Base-by-base conservation (phyloP, 2,888 invertebrate genomes). In the Tetropium fuscum region DNA sequence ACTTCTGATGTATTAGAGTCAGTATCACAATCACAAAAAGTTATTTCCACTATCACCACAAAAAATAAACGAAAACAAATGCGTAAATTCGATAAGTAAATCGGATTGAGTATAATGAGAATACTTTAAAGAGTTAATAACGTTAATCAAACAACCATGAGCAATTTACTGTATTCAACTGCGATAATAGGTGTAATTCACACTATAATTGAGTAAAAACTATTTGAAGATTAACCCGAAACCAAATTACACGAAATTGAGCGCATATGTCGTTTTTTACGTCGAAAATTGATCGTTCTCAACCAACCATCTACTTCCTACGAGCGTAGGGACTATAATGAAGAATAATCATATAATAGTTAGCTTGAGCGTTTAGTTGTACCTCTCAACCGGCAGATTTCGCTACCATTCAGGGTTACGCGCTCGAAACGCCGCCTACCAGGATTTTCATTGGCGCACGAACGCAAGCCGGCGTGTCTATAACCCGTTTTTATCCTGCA, bases 291-390 rank as follows among this genome's bases (percentile, higher is more conserved):
- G 78, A 78, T 77, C 78, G 77, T 77, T 78, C 73, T 69, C 65
- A 75, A 73, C 74, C 79, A 79, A 80, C 80, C 82, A 81, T 82
- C 82, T 81, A 82, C 81, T 81, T 81, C 80, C 81, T 80, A 80
- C 81, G 82, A 81, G 77, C 74, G 82, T 82, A 82, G 81, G 78
- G 76, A 81, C 82, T 81, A 82, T 82, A 82, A 82, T 82, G 82
- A 82, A 81, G 81, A 80, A 81, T 82, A 82, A 82, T 82, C 82
- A 82, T 82, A 81, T 82, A 82, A 82, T 82, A 81, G 82, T 79
- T 69, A 78, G 79, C 80, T 81, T 76, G 75, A 76, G 65, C 59
- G 67, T 66, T 69, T 75, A 78, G 81, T 81, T 82, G 75, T 67
- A 60, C 74, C 74, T 74, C 72, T 74, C 73, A 65, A 73, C 79